Evolutionary conservation across 2,797 vertebrate species (phyloP), one percentile per base, ranked within the genome.

Genomic region (Triplophysa yarkandensis): DNA sequence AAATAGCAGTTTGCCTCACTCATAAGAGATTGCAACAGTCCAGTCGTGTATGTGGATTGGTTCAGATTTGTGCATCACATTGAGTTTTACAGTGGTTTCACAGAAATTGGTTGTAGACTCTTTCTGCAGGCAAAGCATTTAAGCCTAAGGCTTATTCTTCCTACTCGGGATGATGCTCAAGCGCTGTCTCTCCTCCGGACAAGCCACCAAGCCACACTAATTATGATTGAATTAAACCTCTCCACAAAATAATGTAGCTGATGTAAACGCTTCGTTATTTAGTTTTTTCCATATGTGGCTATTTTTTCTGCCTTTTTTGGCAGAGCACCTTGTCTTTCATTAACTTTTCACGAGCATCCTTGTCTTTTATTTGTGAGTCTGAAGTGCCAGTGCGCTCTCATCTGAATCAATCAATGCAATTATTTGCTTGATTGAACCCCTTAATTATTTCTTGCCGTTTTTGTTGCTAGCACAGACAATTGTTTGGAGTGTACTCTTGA

Each of bases 191-290:
- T 67, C 64, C 83, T 64, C 77, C 58, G 79, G 78, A 80, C 80
- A 82, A 34, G 63, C 71, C 77, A 55, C 64, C 79, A 83, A 88
- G 81, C 83, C 87, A 84, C 78, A 82, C 83, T 89, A 82, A 88
- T 89, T 88, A 87, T 39, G 41, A 71, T 71, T 58, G 62, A 85
- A 82, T 85, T 88, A 89, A 91, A 88, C 86, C 86, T 84, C 79
- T 72, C 78, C 86, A 85, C 84, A 71, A 68, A 71, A 34, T 28
- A 68, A 44, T 66, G 43, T 48, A 16, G n/a, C 62, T 52, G 16
- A 32, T 58, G 63, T 21, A 52, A 43, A 58, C n/a, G 13, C 19
- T 50, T 39, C 30, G 43, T 39, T 54, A 46, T 66, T 65, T 60
- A 73, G 48, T 43, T 43, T 34, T 50, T 32, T 68, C 44, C 55